Conservation (phyloP, 2,113 vertebrate genomes). For the Aphelocoma coerulescens region DNA sequence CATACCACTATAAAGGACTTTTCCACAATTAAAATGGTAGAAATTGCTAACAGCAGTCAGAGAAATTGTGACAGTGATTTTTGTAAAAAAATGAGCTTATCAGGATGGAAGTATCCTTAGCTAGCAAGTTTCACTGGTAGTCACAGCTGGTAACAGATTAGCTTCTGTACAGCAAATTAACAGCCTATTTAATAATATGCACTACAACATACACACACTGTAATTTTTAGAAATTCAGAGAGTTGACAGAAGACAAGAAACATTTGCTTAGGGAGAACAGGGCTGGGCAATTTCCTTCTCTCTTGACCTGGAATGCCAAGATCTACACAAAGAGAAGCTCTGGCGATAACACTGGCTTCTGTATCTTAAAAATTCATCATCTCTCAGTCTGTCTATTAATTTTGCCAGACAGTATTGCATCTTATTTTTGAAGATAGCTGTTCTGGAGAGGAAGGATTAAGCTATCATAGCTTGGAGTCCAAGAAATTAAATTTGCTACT, state of each 20-base stretch:
- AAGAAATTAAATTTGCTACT: conserved; percentile 45
- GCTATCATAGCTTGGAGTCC: neutral
- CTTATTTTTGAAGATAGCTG: conserved; percentile 20
- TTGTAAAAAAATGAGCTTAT: neutral
- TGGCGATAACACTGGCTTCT: neutral
- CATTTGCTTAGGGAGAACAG: neutral
- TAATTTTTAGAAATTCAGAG: neutral
- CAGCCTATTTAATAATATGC: neutral
- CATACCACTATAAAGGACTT: neutral
- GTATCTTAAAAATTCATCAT: neutral
- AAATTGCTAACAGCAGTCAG: neutral
- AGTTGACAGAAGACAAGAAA: neutral
- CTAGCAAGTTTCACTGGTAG: neutral
- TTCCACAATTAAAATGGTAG: neutral
- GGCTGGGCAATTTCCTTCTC: neutral
- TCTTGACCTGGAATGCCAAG: neutral
- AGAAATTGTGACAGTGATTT: neutral
- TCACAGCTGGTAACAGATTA: neutral
- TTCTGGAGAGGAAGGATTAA: conserved; percentile 29
- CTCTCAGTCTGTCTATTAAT: neutral
- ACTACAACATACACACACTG: neutral
- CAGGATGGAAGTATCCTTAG: neutral
- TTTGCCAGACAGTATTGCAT: neutral
- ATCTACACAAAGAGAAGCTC: neutral
- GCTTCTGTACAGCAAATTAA: neutral